Base-by-base conservation (phyloP, 2,888 invertebrate genomes). In the Pocota personata region DNA sequence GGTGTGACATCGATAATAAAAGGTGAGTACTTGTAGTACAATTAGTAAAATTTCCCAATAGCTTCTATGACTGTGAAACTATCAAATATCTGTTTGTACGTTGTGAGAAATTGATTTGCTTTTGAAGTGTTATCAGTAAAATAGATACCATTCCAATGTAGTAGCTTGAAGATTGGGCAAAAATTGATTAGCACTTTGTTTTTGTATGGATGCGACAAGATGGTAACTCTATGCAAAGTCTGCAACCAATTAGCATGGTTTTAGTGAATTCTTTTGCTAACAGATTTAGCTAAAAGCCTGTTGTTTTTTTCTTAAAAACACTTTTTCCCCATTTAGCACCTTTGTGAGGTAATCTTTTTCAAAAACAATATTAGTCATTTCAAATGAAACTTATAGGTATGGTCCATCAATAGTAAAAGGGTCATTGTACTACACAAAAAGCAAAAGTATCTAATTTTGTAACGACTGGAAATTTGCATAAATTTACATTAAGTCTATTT, bases 1-100 rank as follows among this genome's bases (percentile, higher is more conserved):
- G 86, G 86, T 86, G 86, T 86, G 86, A 86, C 86, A 86, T 86
- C 82, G 82, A 86, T 67, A 77, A 82, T 60, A 82, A 62, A 77
- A 86, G 82, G 86, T 82, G 72, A 82, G 76, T 80, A 58, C 10
- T 58, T 50, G 43, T 48, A 35, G 10, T 40, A n/a, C 55, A 46
- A 62, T 35, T 55, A 76, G 64, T 71, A 57, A 66, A 50, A 19
- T 62, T 55, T 52, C 62, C 14, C 12, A 62, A 78, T 16, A 46
- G 46, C n/a, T n/a, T 14, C 35, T 8, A 10, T 40, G 69, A 67
- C 69, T 48, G 14, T 6, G 3, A 16, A 27, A 6, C 30, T 30
- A 48, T 64, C 43, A 14, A n/a, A 67, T 35, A 12, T 8, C 27
- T 69, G 57, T 40, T 30, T 77, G 58, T 58, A 58, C 76, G n/a